phyloP scores from a whole-genome alignment of 1,140 invertebrate species.

The Drosophila elegans region DNA sequence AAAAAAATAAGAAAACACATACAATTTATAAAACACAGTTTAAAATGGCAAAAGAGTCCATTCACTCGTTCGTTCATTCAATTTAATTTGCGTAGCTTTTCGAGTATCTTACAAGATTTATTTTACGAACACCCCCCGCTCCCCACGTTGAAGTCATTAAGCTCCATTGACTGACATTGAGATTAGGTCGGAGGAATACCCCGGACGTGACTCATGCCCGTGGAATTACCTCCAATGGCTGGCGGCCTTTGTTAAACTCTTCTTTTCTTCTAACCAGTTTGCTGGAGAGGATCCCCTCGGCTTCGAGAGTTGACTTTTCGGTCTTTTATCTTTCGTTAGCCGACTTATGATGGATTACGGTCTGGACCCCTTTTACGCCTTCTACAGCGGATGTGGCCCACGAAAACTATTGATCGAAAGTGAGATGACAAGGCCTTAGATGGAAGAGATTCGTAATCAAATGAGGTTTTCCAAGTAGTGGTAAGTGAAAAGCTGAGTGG shows the following conservation, averaged over 20 bases:
- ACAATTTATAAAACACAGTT: constrained; percentile 14
- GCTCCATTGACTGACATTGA: constrained; percentile 28
- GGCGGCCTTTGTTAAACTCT: constrained; percentile 22
- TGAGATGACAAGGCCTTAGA: constrained; percentile 18
- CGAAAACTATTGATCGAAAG: constrained; percentile 38
- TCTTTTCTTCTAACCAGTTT: constrained; percentile 58
- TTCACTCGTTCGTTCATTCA: constrained; percentile 17
- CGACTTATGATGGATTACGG: constrained; percentile 61
- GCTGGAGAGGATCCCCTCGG: constrained; percentile 25
- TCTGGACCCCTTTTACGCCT: constrained; percentile 5
- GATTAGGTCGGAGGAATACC: constrained; percentile 60
- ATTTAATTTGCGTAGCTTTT: constrained; percentile 2
- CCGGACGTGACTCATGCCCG: constrained; percentile 69
- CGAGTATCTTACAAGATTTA: constrained; percentile 25
- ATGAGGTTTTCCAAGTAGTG: constrained; percentile 14
- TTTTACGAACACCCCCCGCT: constrained; percentile 9
- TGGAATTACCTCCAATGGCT: constrained; percentile 23
- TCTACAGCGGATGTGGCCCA: constrained; percentile 17
- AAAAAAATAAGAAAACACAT: constrained; percentile 46
- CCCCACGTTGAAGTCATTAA: constrained; percentile 29
- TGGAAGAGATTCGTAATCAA: constrained; percentile 4
- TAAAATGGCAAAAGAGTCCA: not conserved
- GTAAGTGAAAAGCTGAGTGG: constrained; percentile 7
- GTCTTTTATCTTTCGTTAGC: constrained; percentile 27
- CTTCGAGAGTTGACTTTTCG: constrained; percentile 16